phyloP scores from a whole-genome alignment of 2,888 invertebrate genomes.

The Thecophora atra region DNA sequence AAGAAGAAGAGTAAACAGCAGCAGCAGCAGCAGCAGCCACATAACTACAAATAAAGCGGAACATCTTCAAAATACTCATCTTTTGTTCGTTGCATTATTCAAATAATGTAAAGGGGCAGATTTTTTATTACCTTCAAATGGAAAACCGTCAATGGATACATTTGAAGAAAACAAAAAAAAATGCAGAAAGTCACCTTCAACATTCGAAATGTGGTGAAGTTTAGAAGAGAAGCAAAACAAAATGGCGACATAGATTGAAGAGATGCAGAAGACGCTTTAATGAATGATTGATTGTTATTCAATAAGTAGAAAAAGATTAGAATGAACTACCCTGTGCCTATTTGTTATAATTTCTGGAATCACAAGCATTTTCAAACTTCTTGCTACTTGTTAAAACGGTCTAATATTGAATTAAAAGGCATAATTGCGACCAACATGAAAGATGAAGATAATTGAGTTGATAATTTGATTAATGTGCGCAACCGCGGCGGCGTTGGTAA shows the following conservation, averaged over 20 bases:
- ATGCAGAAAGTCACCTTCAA: no score
- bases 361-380: conserved; percentile 29
- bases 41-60: not conserved
- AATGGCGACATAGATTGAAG: not conserved
- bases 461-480: no score
- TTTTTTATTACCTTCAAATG: no score
- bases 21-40: conserved; percentile 1
- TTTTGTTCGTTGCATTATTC: not conserved
- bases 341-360: conserved; percentile 26
- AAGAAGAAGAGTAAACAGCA: conserved; percentile 33
- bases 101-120: no score
- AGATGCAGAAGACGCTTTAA: not conserved
- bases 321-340: conserved; percentile 34
- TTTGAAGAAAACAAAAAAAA: no score
- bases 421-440: not conserved
- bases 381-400: conserved; percentile 12
- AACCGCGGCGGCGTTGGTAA: no score
- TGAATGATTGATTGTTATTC: not conserved
- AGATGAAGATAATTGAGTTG: no score
- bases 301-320: conserved; percentile 29
- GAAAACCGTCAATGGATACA: no score
- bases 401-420: no score
- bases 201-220: not conserved
- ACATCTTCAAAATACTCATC: not conserved
- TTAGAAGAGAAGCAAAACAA: not conserved